Evolutionary conservation across 1,140 invertebrate genomes (phyloP), one percentile per base, ranked within the genome.

Genomic region (Matsumurasca onukii): DNA sequence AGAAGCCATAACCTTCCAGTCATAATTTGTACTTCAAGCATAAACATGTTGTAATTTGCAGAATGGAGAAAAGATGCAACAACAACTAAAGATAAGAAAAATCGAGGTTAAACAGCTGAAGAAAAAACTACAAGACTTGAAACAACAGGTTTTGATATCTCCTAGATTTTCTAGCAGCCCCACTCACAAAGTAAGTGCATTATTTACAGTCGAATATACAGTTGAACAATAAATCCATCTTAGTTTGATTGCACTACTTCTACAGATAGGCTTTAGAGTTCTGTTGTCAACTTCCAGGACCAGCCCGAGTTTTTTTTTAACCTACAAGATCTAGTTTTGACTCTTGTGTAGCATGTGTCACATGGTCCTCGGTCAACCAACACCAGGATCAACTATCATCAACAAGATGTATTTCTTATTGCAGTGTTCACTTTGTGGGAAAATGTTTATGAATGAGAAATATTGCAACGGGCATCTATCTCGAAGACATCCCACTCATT

Each of bases 81-180:
- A 45, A 45, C 39, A 45, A n/a, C 39, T 45, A 12, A 9, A n/a
- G n/a, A n/a, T n/a, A 12, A 45, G 39, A 45, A 45, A 45, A 45
- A 45, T n/a, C 9, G 39, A 45, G n/a, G 39, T 45, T 45, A 45
- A 45, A n/a, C 39, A 45, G 39, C 39, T 45, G 39, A 45, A 45
- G 39, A 45, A 45, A 45, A 45, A 45, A 45, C 9, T 45, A 45
- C 9, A 45, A 45, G 39, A 45, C 9, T 9, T 45, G n/a, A 45
- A 45, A 45, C 39, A 45, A n/a, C 39, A 45, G n/a, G 9, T 45
- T 9, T 45, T 45, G 39, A 9, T 45, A 9, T 45, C 39, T n/a
- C 39, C 39, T 12, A n/a, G 39, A 12, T 45, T n/a, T n/a, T 9
- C n/a, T 9, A n/a, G 39, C 9, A n/a, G 9, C 9, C 9, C 39